Evolutionary conservation across 2,888 invertebrate genomes (phyloP).

Genomic region (Zygogramma bicolorata): DNA sequence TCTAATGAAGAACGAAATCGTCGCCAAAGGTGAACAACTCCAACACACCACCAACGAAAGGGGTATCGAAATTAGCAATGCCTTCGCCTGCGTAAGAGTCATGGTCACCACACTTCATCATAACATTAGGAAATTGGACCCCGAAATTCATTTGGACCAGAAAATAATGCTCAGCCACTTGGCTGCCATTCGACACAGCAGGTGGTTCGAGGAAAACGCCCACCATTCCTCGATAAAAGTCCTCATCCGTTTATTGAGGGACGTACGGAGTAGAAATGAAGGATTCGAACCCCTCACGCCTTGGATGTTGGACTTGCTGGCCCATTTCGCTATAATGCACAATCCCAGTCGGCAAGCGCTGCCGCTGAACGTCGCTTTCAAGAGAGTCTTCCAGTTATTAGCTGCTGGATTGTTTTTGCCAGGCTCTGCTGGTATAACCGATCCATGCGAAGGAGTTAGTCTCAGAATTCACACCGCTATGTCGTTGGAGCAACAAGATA

Average conservation of each 20-base stretch:
- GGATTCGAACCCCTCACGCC: constrained; percentile 92
- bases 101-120: constrained; percentile 95
- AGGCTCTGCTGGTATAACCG: constrained; percentile 91
- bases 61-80: constrained; percentile 90
- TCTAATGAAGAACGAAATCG: constrained; percentile 73
- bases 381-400: constrained; percentile 85
- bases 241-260: constrained; percentile 92
- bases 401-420: constrained; percentile 96
- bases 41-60: constrained; percentile 74
- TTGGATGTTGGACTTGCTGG: constrained; percentile 96
- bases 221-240: constrained; percentile 96
- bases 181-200: constrained; percentile 93
- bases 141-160: constrained; percentile 82
- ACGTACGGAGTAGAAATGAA: constrained; percentile 89
- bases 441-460: constrained; percentile 93
- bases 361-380: constrained; percentile 92
- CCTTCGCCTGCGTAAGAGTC: constrained; percentile 88
- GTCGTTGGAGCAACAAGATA: constrained; percentile 91
- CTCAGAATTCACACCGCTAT: constrained; percentile 91
- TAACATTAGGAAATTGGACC: constrained; percentile 92
- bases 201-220: constrained; percentile 99
- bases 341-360: constrained; percentile 93
- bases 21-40: constrained; percentile 73
- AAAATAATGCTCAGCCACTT: constrained; percentile 89
- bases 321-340: constrained; percentile 96